phyloP scores from a whole-genome alignment of 2,797 vertebrate genomes.

The Setipinna tenuifilis region DNA sequence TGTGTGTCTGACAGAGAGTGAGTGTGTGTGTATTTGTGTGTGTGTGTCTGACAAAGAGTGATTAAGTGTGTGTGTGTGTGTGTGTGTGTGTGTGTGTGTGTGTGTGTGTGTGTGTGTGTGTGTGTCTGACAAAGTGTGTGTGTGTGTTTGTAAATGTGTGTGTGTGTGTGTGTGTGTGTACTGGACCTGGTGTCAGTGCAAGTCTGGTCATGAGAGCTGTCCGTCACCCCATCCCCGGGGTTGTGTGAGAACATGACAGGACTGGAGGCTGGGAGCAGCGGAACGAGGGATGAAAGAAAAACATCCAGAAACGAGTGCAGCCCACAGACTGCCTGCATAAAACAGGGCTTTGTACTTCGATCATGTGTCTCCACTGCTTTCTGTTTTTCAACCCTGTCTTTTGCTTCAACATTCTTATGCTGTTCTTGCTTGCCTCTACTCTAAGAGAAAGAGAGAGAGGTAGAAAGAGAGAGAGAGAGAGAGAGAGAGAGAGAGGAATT shows the following conservation, averaged over 20 bases:
- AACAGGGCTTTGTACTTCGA: slow-evolving; percentile 36
- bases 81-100: not conserved
- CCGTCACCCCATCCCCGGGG: slow-evolving; percentile 13
- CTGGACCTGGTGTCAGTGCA: slow-evolving; percentile 10
- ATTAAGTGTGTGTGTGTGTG: not conserved
- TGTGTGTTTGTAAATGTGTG: not conserved
- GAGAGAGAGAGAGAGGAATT: slow-evolving; percentile 18
- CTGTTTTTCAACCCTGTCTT: not conserved
- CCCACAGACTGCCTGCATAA: slow-evolving; percentile 19
- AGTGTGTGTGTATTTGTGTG: too few relatives aligned
- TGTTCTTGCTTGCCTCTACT: slow-evolving; percentile 38
- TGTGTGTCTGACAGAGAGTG: too few relatives aligned
- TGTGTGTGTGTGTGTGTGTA: not conserved
- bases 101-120: not conserved
- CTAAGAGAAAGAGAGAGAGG: not conserved
- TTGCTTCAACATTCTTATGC: not conserved
- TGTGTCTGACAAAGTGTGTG: not conserved
- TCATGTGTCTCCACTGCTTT: slow-evolving; percentile 10
- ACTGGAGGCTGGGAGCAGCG: slow-evolving; percentile 34
- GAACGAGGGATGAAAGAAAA: slow-evolving; percentile 32
- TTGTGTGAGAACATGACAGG: slow-evolving; percentile 40
- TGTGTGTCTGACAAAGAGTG: too few relatives aligned
- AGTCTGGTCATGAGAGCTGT: slow-evolving; percentile 17
- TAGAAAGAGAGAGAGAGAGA: slow-evolving; percentile 14
- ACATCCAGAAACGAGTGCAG: slow-evolving; percentile 2